Percentiles rank a stretch among this genome's conserved stretches.
Evolutionary conservation across 2,888 invertebrate species (phyloP).

Genomic region (Agonum fuliginosum): DNA sequence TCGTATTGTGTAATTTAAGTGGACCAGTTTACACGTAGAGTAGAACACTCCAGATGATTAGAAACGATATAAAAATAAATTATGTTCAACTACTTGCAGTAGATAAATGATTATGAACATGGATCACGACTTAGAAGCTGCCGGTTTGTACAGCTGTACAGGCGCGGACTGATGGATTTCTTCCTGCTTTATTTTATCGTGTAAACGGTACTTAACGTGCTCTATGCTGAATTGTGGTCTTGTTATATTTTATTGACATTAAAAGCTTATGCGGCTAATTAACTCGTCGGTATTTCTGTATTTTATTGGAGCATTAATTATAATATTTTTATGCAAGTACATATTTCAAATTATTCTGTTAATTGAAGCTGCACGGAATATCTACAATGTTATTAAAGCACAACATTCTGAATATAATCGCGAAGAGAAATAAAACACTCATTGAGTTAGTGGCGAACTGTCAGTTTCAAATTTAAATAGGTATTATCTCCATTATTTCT

Average conservation of each 20-base stretch:
- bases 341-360: not conserved
- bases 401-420: not conserved
- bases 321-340: constrained; percentile 9
- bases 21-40: constrained; percentile 60
- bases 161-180: constrained; percentile 56
- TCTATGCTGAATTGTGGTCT: constrained; percentile 24
- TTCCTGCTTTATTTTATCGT: constrained; percentile 13
- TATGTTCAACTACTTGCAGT: constrained; percentile 62
- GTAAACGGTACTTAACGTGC: constrained; percentile 27
- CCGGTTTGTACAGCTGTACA: constrained; percentile 51
- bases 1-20: constrained; percentile 51
- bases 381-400: not conserved
- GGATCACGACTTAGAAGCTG: constrained; percentile 62
- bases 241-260: constrained; percentile 33
- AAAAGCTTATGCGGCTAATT: constrained; percentile 13
- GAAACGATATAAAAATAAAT: constrained; percentile 62
- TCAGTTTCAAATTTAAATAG: too few species aligned
- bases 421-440: too few species aligned
- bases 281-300: constrained; percentile 8
- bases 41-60: constrained; percentile 61
- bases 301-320: constrained; percentile 30
- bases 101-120: constrained; percentile 63
- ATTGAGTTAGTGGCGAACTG: too few species aligned
- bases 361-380: not conserved
- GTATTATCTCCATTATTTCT: too few species aligned